These are phyloP conservation scores for Pterocles orientalis DNA, from an alignment of 2,113 vertebrate genomes.

Conservation along the genomic window DNA sequence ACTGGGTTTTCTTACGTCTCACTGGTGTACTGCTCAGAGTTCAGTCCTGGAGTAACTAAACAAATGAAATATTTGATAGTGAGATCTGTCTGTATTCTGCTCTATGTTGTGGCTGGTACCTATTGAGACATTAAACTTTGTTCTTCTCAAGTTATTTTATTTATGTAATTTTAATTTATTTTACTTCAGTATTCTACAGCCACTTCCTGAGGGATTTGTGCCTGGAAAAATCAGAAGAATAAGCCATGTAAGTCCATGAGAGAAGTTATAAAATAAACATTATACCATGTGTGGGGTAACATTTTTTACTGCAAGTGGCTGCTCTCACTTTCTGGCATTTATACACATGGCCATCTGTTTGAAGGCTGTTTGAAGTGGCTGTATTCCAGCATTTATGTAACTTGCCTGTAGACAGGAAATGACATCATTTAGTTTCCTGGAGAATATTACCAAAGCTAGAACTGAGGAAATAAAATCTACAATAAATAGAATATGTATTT, in stretches of 20 bases:
- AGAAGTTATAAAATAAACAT: constrained; percentile 76
- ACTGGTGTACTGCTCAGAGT: not conserved
- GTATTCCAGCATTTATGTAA: constrained; percentile 78
- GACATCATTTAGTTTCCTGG: constrained; percentile 79
- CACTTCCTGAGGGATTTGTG: constrained; percentile 51
- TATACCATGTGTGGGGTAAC: constrained; percentile 74
- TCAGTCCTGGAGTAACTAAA: not conserved
- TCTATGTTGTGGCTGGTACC: not conserved
- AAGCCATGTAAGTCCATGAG: constrained; percentile 56
- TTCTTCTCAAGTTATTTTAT: constrained; percentile 30
- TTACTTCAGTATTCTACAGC: constrained; percentile 32
- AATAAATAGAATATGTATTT: constrained; percentile 51
- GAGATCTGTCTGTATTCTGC: not conserved
- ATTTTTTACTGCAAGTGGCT: constrained; percentile 73
- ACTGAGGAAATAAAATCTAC: constrained; percentile 60
- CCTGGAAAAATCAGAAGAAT: constrained; percentile 74
- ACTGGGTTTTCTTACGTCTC: not conserved
- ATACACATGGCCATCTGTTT: constrained; percentile 78
- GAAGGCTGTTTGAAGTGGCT: constrained; percentile 76
- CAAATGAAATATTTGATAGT: not conserved
- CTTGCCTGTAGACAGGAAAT: constrained; percentile 75
- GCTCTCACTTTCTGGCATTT: constrained; percentile 79
- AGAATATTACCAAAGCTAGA: constrained; percentile 63
- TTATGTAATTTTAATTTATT: constrained; percentile 47
- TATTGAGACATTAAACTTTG: not conserved